Evolutionary conservation across 2,797 vertebrate species (phyloP).

Genomic region (Sus cebifrons): DNA sequence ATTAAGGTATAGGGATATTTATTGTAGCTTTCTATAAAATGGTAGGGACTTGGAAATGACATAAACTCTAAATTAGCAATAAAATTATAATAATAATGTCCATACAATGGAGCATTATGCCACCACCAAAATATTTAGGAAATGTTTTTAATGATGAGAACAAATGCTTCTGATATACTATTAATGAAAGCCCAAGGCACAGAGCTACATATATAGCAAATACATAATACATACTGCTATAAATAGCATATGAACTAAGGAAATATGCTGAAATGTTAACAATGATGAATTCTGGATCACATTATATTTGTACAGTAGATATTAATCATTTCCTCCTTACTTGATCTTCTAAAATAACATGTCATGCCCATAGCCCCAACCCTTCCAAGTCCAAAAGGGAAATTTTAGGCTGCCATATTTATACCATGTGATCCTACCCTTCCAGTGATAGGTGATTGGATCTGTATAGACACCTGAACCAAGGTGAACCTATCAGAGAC

Average conservation of each 20-base stretch:
- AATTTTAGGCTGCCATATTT: neutral
- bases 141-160: neutral
- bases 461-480: neutral
- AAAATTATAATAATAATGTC: neutral
- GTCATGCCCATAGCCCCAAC: neutral
- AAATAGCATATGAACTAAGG: neutral
- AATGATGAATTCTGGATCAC: neutral
- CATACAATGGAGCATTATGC: neutral
- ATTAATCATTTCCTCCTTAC: neutral
- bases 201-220: neutral
- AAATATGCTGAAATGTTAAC: neutral
- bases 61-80: neutral
- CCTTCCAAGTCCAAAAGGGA: neutral
- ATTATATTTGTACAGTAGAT: neutral
- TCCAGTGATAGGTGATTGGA: neutral
- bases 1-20: slow-evolving; percentile 7
- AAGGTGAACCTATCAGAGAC: neutral
- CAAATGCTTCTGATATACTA: neutral
- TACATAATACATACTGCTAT: neutral
- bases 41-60: neutral
- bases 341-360: slow-evolving; percentile 40
- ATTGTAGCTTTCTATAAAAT: neutral
- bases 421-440: neutral
- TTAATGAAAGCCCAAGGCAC: neutral
- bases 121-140: neutral